Evolutionary conservation across 2,113 vertebrate genomes (phyloP), one percentile per base, ranked within the genome.

Genomic region (crab-eating macaque (Macaca fascicularis)): DNA sequence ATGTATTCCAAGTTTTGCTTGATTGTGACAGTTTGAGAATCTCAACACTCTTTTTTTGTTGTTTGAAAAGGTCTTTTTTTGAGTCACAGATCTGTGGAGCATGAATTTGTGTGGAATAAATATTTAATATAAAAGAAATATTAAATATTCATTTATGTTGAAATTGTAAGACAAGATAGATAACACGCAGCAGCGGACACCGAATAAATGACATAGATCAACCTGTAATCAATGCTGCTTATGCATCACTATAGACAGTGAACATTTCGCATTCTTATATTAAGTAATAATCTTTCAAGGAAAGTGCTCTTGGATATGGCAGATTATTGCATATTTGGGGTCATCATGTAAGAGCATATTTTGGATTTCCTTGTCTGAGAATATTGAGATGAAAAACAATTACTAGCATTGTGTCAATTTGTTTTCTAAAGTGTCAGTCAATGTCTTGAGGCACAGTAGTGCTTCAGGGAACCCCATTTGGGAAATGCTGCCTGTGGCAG

Each of bases 61-160:
- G 43, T 83, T 94, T 79, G 76, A 87, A 97, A 96, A 87, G 25
- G 92, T 88, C 35, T 45, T 52, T 83, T 38, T 45, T 83, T 81
- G 69, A 94, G 87, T 89, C 86, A 94, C 23, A 64, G 50, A 94
- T 89, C 40, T 91, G 70, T 85, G 74, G 86, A 95, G 86, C 86
- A 95, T 86, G 55, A 70, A 43, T 94, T 97, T 95, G 78, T 70
- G 12, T 85, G 52, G 27, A 59, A 89, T 97, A 96, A 98, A 97
- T 97, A 97, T 97, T 97, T 98, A 93, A 97, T 97, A 80, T 57
- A 57, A 86, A 89, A 97, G 97, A 95, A 87, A 93, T 83, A 97
- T 97, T 95, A 97, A 97, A 97, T 95, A 97, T 98, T 97, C 89
- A 97, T 97, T 97, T 89, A 45, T 93, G 79, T 92, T 97, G 93